Percentiles rank a stretch among this genome's conserved stretches.
Conservation (phyloP, 1,140 invertebrate genomes). For the Oppia nitens region DNA sequence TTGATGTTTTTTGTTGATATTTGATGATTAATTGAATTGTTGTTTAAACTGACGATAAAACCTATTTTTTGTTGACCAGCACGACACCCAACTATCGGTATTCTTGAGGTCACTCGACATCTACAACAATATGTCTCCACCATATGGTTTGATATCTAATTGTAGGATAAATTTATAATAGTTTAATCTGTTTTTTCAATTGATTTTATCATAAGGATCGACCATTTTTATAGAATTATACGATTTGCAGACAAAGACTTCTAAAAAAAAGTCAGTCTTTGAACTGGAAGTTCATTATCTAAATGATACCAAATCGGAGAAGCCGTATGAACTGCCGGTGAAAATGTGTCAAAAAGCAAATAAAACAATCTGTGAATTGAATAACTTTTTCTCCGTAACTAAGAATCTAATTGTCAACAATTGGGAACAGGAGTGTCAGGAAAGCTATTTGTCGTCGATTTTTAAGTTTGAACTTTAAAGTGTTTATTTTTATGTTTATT, state of each 20-base stretch:
- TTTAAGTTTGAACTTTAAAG: too few species aligned
- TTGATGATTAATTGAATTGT: too few species aligned
- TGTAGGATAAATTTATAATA: too few species aligned
- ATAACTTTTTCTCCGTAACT: neutral
- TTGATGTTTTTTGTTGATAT: too few species aligned
- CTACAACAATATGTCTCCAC: slow-evolving; percentile 6
- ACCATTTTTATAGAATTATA: slow-evolving; percentile 13
- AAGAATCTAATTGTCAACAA: slow-evolving; percentile 3
- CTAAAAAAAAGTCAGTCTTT: neutral
- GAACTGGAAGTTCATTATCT: slow-evolving; percentile 4
- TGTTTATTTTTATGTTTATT: too few species aligned
- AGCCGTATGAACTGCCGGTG: neutral
- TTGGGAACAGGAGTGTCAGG: slow-evolving; percentile 12
- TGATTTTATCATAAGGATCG: slow-evolving; percentile 5
- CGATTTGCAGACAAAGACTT: too few species aligned
- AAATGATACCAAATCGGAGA: slow-evolving; percentile 10
- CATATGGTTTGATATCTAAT: slow-evolving; percentile 12
- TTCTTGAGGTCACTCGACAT: slow-evolving; percentile 13
- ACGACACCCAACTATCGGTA: slow-evolving; percentile 13
- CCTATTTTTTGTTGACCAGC: neutral
- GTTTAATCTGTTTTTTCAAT: too few species aligned
- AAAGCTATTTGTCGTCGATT: too few species aligned
- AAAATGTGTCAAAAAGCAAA: neutral
- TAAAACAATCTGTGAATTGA: neutral
- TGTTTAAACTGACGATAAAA: too few species aligned